Base-by-base conservation (phyloP, 2,797 vertebrate species). In the Leucoraja ocellata region DNA sequence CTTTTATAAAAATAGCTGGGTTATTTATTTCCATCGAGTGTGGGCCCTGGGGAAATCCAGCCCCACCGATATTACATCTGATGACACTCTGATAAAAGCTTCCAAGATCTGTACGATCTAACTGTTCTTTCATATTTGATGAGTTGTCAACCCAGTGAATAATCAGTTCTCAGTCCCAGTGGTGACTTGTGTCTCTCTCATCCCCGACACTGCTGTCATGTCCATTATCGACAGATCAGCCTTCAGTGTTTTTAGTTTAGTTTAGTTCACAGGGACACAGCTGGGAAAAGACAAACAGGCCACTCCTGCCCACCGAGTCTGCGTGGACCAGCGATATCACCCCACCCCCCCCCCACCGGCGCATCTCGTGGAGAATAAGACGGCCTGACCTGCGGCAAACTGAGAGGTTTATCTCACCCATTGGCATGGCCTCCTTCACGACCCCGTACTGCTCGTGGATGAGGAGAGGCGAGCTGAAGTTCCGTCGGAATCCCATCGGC, bases 381-480 rank as follows among this genome's bases (percentile, higher is more conserved):
- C 28, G 7, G 36, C 32, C 32, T 46, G 78, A 28, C 21, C 25
- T 16, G 58, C 1, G 1, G 11, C 10, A 9, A 74, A 58, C 16
- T 8, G 10, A 25, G 18, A 16, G 25, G 23, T 10, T 39, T 32
- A 91, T 94, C 96, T 97, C 95, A 99, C 98, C 98, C 93, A 96
- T 95, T 25, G 96, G 96, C 80, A 96, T 97, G 21, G 96, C 96
- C 94, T 98, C 97, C 95, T 97, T 97, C 36, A 96, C 96, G 2
- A 96, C 95, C 84, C 96, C 95, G 90, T 96, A 94, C 93, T 97
- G 97, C 46, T 98, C 97, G 3, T 96, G 97, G 94, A 97, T 95
- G 91, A 99, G 96, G 95, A 98, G 96, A 0, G 98, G 98, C 0
- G 98, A 98, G 95, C 98, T 99, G 97, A 98, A 98, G 96, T 98